Conservation (phyloP, 2,797 vertebrate genomes). For the Brachyalestes nurse region DNA sequence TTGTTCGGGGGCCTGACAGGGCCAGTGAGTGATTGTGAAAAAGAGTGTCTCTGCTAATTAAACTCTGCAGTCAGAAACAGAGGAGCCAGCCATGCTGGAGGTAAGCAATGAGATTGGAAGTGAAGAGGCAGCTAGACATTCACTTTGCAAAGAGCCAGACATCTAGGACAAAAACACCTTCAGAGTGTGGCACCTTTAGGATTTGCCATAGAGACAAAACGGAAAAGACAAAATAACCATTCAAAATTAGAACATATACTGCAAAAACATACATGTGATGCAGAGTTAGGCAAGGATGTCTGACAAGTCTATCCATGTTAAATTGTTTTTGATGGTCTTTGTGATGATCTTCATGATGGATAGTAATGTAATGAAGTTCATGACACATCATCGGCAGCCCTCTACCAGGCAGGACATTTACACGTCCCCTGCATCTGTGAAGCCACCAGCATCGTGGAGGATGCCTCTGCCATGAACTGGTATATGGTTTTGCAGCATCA, state of each 20-base stretch:
- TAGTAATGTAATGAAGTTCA: no score
- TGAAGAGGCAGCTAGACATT: conserved; percentile 30
- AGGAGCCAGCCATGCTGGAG: conserved; percentile 34
- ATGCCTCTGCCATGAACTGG: no score
- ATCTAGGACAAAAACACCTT: neutral
- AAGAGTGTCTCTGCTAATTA: conserved; percentile 65
- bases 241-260: neutral
- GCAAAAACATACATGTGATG: neutral
- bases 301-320: no score
- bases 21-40: conserved; percentile 63
- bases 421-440: no score
- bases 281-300: neutral
- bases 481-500: no score
- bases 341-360: no score
- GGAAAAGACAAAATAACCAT: neutral
- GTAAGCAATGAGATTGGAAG: conserved; percentile 20
- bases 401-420: no score
- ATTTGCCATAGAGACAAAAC: neutral
- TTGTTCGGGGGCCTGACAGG: conserved; percentile 58
- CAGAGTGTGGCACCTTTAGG: no score
- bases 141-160: neutral
- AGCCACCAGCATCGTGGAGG: no score
- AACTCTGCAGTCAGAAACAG: conserved; percentile 64
- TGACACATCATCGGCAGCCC: no score
- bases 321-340: no score